A percentile compares a stretch with the other conserved stretches of the same genome.
phyloP scores from a whole-genome alignment of 2,888 invertebrate genomes.

The Gastracanthus pulcherrimus region DNA sequence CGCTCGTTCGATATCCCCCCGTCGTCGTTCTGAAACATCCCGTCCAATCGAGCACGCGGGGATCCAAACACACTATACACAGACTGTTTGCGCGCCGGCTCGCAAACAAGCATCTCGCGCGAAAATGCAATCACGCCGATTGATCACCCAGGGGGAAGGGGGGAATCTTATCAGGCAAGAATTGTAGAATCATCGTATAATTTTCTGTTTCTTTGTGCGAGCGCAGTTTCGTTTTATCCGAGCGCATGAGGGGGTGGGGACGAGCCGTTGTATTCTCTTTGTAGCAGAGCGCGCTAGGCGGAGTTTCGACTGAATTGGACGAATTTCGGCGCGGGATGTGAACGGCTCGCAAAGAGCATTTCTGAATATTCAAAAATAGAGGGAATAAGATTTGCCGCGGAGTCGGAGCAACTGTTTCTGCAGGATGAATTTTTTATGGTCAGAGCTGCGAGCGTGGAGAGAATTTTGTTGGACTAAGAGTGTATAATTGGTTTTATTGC shows the following conservation, averaged over 20 bases:
- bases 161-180: too few species aligned
- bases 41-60: too few species aligned
- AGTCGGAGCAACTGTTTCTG: slow-evolving; percentile 1
- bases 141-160: too few species aligned
- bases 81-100: too few species aligned
- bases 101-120: too few species aligned
- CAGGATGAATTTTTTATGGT: slow-evolving; percentile 23
- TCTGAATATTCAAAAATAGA: slow-evolving; percentile 38
- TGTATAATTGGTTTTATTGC: background rate
- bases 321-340: too few species aligned
- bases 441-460: background rate
- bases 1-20: too few species aligned
- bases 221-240: background rate
- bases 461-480: background rate
- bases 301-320: background rate
- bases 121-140: too few species aligned
- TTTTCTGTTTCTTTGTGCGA: background rate
- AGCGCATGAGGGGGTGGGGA: background rate
- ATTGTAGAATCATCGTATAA: background rate
- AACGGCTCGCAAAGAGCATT: slow-evolving; percentile 10
- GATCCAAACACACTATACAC: too few species aligned
- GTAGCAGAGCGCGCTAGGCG: background rate
- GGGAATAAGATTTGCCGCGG: background rate
- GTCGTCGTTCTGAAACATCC: too few species aligned
- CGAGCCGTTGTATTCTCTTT: slow-evolving; percentile 14